phyloP scores from a whole-genome alignment of 2,113 vertebrate species.

The Pristiophorus japonicus region DNA sequence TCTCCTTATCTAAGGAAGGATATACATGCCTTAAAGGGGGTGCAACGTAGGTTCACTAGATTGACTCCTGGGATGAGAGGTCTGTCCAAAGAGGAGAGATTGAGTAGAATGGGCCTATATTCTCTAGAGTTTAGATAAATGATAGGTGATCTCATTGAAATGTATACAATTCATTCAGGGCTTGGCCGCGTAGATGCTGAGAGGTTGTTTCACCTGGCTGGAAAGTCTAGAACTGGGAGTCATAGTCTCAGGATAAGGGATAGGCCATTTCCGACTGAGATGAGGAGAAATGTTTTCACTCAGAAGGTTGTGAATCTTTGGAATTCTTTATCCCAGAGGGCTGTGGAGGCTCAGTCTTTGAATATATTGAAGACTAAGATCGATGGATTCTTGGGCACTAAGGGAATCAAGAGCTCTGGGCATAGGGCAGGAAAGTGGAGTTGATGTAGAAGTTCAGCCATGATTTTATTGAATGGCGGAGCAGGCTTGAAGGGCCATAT shows the following conservation, averaged over 20 bases:
- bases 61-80: too few species aligned
- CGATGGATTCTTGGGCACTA: not conserved
- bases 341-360: not conserved
- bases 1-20: too few species aligned
- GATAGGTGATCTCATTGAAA: too few species aligned
- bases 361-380: not conserved
- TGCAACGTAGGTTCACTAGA: too few species aligned
- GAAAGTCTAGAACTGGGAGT: not conserved
- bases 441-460: not conserved
- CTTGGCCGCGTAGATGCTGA: not conserved
- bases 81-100: too few species aligned
- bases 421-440: not conserved
- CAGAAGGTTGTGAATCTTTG: not conserved
- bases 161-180: not conserved
- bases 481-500: not conserved
- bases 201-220: not conserved
- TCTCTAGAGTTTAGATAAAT: too few species aligned
- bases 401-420: not conserved
- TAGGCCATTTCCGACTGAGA: not conserved
- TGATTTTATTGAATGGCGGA: not conserved
- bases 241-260: not conserved
- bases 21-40: too few species aligned
- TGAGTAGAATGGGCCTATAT: too few species aligned
- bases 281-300: not conserved
- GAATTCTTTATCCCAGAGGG: not conserved